Percentiles rank a stretch among this genome's conserved stretches.
phyloP scores from a whole-genome alignment of 2,888 invertebrate species.

The Rhamnusium bicolor region DNA sequence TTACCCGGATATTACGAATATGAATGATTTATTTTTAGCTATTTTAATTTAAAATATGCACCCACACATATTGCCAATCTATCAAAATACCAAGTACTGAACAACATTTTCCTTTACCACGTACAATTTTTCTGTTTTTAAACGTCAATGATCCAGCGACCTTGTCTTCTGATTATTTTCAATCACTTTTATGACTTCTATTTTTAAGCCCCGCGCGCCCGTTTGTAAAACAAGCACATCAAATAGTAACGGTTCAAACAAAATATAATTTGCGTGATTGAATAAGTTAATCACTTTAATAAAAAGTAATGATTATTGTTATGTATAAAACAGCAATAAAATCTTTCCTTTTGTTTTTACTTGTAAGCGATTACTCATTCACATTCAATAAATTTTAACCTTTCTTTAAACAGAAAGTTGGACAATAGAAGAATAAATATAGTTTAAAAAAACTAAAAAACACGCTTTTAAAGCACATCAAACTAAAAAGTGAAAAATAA shows the following conservation, averaged over 20 bases:
- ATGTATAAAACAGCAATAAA: neutral
- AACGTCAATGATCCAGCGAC: conserved; percentile 50
- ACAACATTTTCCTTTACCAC: neutral
- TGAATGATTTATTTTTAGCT: neutral
- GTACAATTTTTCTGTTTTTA: conserved; percentile 41
- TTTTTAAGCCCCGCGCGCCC: conserved; percentile 28
- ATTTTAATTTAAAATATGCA: neutral
- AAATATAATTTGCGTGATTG: neutral
- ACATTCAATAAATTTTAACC: neutral
- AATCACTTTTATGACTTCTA: conserved; percentile 45
- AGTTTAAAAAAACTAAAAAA: too few species aligned
- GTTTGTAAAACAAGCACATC: conserved; percentile 12
- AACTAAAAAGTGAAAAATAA: too few species aligned
- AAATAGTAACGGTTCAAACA: conserved; percentile 7
- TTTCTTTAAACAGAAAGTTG: neutral
- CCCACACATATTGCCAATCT: neutral
- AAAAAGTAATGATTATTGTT: neutral
- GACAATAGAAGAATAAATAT: too few species aligned
- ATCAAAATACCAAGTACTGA: neutral
- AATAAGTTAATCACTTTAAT: neutral
- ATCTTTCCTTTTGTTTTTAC: neutral
- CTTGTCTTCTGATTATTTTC: conserved; percentile 48
- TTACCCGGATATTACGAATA: neutral
- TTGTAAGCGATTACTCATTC: neutral
- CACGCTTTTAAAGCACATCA: too few species aligned